These are phyloP conservation scores for Ammospiza maritima DNA, from an alignment of 2,797 vertebrate genomes.

Conservation along the genomic window DNA sequence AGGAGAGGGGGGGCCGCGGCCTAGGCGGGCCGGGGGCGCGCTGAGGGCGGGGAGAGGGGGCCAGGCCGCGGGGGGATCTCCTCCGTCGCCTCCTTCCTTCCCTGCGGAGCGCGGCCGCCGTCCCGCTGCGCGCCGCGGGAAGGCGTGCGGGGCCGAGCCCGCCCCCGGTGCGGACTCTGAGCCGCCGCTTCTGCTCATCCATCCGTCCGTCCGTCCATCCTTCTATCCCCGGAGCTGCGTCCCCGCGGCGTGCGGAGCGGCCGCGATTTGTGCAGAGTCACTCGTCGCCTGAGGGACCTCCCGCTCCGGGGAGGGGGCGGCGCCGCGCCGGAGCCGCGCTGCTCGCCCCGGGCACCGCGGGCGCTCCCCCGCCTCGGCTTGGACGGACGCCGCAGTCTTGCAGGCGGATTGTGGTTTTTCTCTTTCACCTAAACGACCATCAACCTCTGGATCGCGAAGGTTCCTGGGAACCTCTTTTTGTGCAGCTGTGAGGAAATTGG, in stretches of 20 bases:
- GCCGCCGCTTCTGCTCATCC: background rate
- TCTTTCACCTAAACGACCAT: background rate
- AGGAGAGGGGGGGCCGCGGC: background rate
- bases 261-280: constrained; percentile 72
- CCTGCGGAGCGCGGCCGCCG: background rate
- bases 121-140: background rate
- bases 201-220: background rate
- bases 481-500: background rate
- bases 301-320: constrained; percentile 24
- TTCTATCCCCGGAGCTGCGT: background rate
- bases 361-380: background rate
- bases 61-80: background rate
- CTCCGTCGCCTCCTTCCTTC: background rate
- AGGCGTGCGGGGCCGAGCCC: background rate
- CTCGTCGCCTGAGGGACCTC: constrained; percentile 47
- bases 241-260: background rate
- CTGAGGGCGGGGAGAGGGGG: background rate
- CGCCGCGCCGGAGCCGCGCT: background rate
- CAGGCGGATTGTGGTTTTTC: background rate
- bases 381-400: background rate
- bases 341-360: background rate
- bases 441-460: background rate
- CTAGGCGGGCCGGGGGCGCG: background rate
- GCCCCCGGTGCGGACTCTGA: background rate
- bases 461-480: background rate